A percentile compares a stretch with the other conserved stretches of the same genome.
Conservation (phyloP, 2,888 invertebrate genomes). For the Drosophila niveifrons region DNA sequence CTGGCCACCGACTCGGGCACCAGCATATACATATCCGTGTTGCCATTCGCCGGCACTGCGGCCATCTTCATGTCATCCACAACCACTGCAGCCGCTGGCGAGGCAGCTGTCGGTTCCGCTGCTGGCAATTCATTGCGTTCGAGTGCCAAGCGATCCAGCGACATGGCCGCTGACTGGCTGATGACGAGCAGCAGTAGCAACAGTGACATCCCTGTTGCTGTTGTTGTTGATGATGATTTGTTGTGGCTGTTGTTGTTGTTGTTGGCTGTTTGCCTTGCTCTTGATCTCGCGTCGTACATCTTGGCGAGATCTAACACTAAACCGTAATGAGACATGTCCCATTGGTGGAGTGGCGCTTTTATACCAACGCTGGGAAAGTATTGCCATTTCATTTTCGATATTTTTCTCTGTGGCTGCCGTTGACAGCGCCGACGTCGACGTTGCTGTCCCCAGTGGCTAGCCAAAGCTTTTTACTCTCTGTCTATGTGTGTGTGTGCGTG, state of each 20-base stretch:
- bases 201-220: conserved; percentile 25
- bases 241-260: conserved; percentile 39
- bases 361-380: conserved; percentile 83
- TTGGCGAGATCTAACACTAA: conserved; percentile 85
- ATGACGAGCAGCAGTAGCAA: conserved; percentile 32
- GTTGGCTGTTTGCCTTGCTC: conserved; percentile 44
- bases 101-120: conserved; percentile 29
- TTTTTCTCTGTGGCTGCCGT: conserved; percentile 58
- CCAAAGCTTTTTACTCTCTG: conserved; percentile 34
- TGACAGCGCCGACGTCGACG: conserved; percentile 27
- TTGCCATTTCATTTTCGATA: conserved; percentile 82
- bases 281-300: conserved; percentile 83
- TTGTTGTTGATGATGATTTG: conserved; percentile 18
- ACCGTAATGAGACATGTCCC: conserved; percentile 85
- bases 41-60: conserved; percentile 61
- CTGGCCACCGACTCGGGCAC: conserved; percentile 73
- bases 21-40: conserved; percentile 78
- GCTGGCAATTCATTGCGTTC: conserved; percentile 72
- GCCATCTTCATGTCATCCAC: conserved; percentile 77
- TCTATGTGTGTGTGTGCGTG: not conserved
- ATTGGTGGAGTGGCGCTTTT: conserved; percentile 84
- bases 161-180: conserved; percentile 68
- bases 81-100: conserved; percentile 52
- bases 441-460: conserved; percentile 20
- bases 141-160: conserved; percentile 76